Evolutionary conservation across 2,888 invertebrate species (phyloP), one percentile per base, ranked within the genome.

Genomic region (Anthoptus insignis): DNA sequence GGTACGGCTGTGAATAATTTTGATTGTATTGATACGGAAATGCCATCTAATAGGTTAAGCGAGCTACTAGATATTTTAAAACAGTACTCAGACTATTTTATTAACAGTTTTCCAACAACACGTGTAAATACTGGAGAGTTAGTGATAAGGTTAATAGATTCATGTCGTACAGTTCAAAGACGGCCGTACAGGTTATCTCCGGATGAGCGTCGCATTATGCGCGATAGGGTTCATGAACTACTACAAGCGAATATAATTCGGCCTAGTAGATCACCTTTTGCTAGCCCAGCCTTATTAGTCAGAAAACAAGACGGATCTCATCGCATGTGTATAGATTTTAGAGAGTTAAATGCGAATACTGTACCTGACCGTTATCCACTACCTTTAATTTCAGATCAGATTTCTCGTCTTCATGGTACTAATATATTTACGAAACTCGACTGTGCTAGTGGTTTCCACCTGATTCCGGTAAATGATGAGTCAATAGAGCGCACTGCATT

Each of bases 301-400:
- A 69, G 66, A 39, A 73, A 73, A 32, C 34, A 45, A 2, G 71
- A 73, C 29, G 69, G 69, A 3, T 61, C 70, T 0, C 57, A 74
- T 37, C 37, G 74, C 11, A 66, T 74, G 67, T 70, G 66, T 19
- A 63, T 73, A 0, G 71, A 73, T 19, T 73, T 67, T 16, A 14
- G 69, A 0, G 71, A 73, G 9, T 45, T 73, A 0, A 71, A 71
- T 22, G 24, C 13, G 8, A 69, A 69, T 24, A 71, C 68, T 0
- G 49, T 65, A 9, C 57, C 63, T 0, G 69, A 66, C 32, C 39
- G 68, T 0, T 68, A 63, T 32, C 68, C 66, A 7, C 49, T 70
- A 7, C 70, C 68, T 0, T 29, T 70, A 0, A 67, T 70, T 8
- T 8, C 29, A 0, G 70, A 70, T 11, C 68, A 67, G 32, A 68